Evolutionary conservation across 2,797 vertebrate genomes (phyloP), one percentile per base, ranked within the genome.

Genomic region (Falco rusticolus): DNA sequence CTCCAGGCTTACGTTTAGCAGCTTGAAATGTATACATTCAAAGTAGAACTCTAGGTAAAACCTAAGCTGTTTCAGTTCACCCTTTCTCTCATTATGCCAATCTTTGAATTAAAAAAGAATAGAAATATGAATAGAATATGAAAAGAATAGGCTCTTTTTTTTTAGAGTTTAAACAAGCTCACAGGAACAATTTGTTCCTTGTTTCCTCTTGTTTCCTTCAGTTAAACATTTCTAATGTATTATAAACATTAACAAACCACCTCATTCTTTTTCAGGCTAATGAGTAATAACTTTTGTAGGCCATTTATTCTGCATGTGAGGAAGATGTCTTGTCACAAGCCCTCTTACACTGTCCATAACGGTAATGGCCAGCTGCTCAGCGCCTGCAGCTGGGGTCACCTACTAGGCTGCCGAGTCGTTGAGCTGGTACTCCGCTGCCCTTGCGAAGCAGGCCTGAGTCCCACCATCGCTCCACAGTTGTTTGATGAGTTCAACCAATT

Each of bases 331-430:
- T 29, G 17, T 53, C 2, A 1, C 39, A 53, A 66, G 31, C 16
- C 21, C 50, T 47, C 68, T 39, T n/a, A 3, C 0, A 1, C 13
- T 15, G 5, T 7, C 43, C 3, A 1, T 47, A 16, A 25, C 0
- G 5, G 57, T 8, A 11, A 4, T 1, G 16, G 15, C 39, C 63
- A 74, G 68, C 74, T 7, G 26, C 10, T 21, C 28, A 25, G 74
- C 50, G 33, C 6, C 60, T 53, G 28, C 14, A 68, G 60, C 79
- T 68, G 25, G 13, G 53, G 33, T 70, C 80, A 98, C 98, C 97
- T 98, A 98, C 98, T 98, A 98, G 18, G 97, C 96, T 5, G 98
- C 98, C 0, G 98, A 98, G 88, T 98, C 98, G 0, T 74, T 97
- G 84, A 98, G 98, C 82, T 98, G 97, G 54, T 98, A 98, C 28